Base-by-base conservation (phyloP, 2,113 vertebrate genomes). In the Amphiprion ocellaris region DNA sequence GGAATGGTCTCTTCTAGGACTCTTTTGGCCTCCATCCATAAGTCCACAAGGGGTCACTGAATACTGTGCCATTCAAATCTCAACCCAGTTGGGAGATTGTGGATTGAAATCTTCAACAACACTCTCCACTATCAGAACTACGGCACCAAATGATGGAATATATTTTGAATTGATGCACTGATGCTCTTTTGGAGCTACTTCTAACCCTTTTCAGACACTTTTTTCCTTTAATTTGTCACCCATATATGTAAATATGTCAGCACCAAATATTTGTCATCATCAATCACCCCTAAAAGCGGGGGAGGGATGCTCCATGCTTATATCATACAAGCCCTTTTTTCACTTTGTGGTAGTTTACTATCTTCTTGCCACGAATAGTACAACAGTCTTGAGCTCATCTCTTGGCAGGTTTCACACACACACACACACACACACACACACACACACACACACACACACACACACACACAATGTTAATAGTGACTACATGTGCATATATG, bases 291-390 rank as follows among this genome's bases (percentile, higher is more conserved):
- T 69, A 3, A 65, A 64, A 49, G 54, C 52, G 54, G 37, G 39
- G 44, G 58, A 55, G 58, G 53, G 44, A 30, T 61, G 77, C 79
- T 82, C 66, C 61, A 63, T 80, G 61, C 69, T 78, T 61, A 74
- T 77, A 81, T 86, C 68, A 90, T 81, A 87, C 69, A 69, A 53
- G 68, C 65, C 80, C 50, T 21, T 76, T 82, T 83, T 83, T 82
- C 61, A 49, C 69, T 63, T 44, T 56, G 64, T 86, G 74, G 59
- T 30, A 83, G 67, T 89, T 84, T 81, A 87, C 81, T 58, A 55
- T 82, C 75, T 81, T 55, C 73, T 64, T 28, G 14, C 58, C 74
- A 91, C 93, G 66, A 89, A 92, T 90, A 91, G 91, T 88, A 77
- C 77, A 94, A 89, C 10, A 50, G 24, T 28, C 19, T 19, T 54